Evolutionary conservation across 1,140 invertebrate species (phyloP), one percentile per base, ranked within the genome.

Genomic region (Danaus melanippus): DNA sequence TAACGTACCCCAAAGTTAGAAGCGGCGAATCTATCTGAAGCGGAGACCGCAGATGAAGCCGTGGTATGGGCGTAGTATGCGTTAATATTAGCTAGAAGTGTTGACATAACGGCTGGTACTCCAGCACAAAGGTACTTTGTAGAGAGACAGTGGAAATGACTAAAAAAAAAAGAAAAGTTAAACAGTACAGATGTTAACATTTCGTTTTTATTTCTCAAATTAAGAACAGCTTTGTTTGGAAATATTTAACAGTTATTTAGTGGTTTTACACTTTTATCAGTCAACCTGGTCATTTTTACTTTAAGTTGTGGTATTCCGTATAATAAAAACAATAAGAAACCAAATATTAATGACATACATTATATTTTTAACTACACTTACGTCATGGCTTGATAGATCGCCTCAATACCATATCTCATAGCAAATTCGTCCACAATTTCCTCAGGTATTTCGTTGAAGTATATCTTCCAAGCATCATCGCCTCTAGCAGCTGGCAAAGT

Each of bases 341-440:
- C 15, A 15, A 32, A 32, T 32, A 32, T 32, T 32, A 32, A 32
- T 32, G 4, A 32, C 6, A 32, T 32, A 32, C 15, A 32, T 32
- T 32, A 32, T 32, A 3, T 32, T 32, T 32, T 7, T 1, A 7
- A 7, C 7, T 32, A 42, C 15, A 89, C 93, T 94, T 88, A 98
- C 95, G 97, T 99, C 97, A 99, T 99, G 32, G 98, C 98, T 89
- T 99, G 97, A 88, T 99, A 99, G 66, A 99, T 99, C 53, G 95
- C 96, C 85, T 99, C 98, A 63, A 99, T 99, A 15, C 98, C 98
- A 86, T 99, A 99, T 88, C 98, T 91, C 97, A 99, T 99, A 0
- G 98, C 97, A 87, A 99, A 99, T 85, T 99, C 98, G 78, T 99
- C 98, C 0, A 99, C 97, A 50, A 99, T 97, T 79, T 99, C 98